These are phyloP conservation scores for Carlito syrichta DNA, from an alignment of 2,113 vertebrate species.

Conservation along the genomic window DNA sequence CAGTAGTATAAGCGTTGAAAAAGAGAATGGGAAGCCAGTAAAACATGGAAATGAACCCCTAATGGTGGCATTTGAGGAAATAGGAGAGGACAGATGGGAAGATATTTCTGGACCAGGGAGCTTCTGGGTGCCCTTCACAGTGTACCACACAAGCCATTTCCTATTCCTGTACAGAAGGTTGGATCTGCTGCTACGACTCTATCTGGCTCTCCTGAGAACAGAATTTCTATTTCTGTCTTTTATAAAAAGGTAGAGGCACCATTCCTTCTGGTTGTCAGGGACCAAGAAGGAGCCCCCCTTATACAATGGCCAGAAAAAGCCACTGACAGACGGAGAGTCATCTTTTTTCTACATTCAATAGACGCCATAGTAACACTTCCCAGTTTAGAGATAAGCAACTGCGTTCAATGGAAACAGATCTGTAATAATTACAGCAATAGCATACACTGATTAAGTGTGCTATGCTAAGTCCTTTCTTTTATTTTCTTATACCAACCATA, in stretches of 20 bases:
- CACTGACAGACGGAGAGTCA: not conserved
- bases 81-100: conserved; percentile 66
- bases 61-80: conserved; percentile 71
- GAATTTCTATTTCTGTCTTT: conserved; percentile 66
- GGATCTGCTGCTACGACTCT: conserved; percentile 63
- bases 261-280: conserved; percentile 39
- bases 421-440: conserved; percentile 9
- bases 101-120: conserved; percentile 67
- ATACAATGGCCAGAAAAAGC: not conserved
- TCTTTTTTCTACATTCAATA: not conserved
- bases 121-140: conserved; percentile 73
- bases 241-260: conserved; percentile 54
- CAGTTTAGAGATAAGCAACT: not conserved
- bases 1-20: not conserved
- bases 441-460: not conserved
- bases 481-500: not conserved
- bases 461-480: not conserved
- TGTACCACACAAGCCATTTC: conserved; percentile 62
- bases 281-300: conserved; percentile 30
- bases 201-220: conserved; percentile 62
- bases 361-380: not conserved
- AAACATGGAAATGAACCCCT: conserved; percentile 52
- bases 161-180: conserved; percentile 63
- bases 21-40: conserved; percentile 7
- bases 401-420: not conserved